A percentile compares a stretch with the other conserved stretches of the same genome.
Conservation (phyloP, 2,888 invertebrate genomes). For the Caenorhabditis angaria region DNA sequence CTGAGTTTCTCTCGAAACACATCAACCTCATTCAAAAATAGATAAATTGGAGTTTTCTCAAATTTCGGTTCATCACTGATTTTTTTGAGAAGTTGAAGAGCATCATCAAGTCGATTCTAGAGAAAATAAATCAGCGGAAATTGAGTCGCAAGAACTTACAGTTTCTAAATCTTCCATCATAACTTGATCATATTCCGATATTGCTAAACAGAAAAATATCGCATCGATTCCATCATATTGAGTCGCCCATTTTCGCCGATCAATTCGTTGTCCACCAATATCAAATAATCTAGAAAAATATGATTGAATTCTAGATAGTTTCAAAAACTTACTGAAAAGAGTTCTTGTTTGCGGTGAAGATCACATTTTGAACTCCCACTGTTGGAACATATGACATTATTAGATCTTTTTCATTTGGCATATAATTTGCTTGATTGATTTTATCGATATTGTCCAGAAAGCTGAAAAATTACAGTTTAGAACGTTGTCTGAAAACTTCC, state of each 20-base stretch:
- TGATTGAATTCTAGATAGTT: no score
- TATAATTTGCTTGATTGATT: conserved; percentile 52
- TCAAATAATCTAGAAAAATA: conserved; percentile 52
- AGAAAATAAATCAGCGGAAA: not conserved
- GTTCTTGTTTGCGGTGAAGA: conserved; percentile 55
- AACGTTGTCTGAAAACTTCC: not conserved
- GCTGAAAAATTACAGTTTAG: conserved; percentile 37
- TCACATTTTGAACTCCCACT: conserved; percentile 62
- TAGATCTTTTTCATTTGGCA: conserved; percentile 60
- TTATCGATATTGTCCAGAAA: conserved; percentile 57
- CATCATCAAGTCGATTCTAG: conserved; percentile 59
- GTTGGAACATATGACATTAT: conserved; percentile 67
- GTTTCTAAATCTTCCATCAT: conserved; percentile 53
- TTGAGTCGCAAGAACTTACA: conserved; percentile 18
- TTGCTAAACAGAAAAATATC: conserved; percentile 65
- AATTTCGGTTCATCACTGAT: conserved; percentile 56
- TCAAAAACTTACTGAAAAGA: conserved; percentile 58
- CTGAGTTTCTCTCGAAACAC: conserved; percentile 61
- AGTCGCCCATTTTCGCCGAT: conserved; percentile 59
- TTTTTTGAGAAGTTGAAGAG: conserved; percentile 49
- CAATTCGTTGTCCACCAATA: conserved; percentile 58
- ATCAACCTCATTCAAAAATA: conserved; percentile 65
- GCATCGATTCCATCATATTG: conserved; percentile 67
- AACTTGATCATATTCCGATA: conserved; percentile 64
- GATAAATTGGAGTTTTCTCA: conserved; percentile 53